Percentiles rank a stretch among this genome's conserved stretches.
These are phyloP conservation scores for Phengaris arion DNA, from an alignment of 2,888 invertebrate genomes.

Conservation along the genomic window DNA sequence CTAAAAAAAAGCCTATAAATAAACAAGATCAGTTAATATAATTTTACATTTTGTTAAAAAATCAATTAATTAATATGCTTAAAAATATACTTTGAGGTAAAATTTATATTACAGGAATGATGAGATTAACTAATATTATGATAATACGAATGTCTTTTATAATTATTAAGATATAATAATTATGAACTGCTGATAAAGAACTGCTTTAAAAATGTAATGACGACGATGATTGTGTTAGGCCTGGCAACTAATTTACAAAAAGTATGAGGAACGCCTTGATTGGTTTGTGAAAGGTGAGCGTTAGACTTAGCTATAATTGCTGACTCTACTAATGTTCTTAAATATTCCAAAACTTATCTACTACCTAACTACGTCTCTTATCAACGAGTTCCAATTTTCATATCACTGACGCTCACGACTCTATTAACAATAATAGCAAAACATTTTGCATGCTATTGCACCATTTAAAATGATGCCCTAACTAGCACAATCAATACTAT, in stretches of 20 bases:
- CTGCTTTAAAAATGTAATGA: neutral
- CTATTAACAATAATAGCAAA: constrained; percentile 4
- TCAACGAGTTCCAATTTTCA: neutral
- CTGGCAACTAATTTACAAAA: neutral
- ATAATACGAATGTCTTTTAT: too few species aligned
- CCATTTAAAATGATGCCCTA: neutral
- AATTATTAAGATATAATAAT: neutral
- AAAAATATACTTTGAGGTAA: constrained; percentile 12
- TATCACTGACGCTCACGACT: constrained; percentile 7
- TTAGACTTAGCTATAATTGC: neutral
- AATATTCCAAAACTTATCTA: neutral
- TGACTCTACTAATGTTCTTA: neutral
- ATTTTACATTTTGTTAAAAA: neutral
- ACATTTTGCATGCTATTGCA: neutral
- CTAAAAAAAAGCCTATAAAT: neutral
- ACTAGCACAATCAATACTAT: neutral
- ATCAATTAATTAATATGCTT: constrained; percentile 2
- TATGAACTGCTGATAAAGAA: neutral
- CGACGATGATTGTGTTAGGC: neutral
- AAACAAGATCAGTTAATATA: neutral
- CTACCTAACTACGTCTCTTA: neutral
- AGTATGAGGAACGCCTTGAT: neutral
- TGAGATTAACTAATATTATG: neutral
- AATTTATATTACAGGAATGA: constrained; percentile 10
- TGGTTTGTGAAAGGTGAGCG: neutral